Conservation (phyloP, 30 jellyfish, hydroid and myxozoan genomes). For the Chrysaora quinquecirrha region DNA sequence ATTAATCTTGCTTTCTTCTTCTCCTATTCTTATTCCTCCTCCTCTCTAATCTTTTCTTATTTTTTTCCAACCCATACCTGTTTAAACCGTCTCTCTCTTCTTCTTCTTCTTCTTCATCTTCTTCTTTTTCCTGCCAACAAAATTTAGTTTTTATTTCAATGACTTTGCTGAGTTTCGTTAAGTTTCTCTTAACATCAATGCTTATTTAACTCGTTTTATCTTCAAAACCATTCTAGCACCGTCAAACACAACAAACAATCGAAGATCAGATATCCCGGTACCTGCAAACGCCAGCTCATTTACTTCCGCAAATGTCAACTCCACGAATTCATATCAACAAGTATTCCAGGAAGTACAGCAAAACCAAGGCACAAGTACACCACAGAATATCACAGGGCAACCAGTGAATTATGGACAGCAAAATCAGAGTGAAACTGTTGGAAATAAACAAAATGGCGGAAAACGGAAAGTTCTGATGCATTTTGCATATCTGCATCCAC, state of each 20-base stretch:
- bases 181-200: no score
- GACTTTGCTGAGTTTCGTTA: no score
- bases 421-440: neutral
- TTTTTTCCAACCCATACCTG: neutral
- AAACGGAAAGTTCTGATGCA: slow-evolving; percentile 66
- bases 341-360: neutral
- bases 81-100: neutral
- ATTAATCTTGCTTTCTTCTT: neutral
- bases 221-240: neutral
- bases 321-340: neutral
- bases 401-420: neutral
- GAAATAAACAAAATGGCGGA: neutral
- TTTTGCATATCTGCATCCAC: slow-evolving; percentile 93
- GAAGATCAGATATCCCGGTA: neutral
- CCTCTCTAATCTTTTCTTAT: neutral
- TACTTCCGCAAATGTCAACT: neutral
- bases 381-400: neutral
- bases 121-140: no score
- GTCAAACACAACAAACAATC: neutral
- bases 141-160: no score
- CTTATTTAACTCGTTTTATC: no score
- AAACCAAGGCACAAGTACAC: neutral
- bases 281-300: neutral
- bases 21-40: neutral
- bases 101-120: neutral